Conservation (phyloP, 2,113 vertebrate species). For the Gymnorhina tibicen region DNA sequence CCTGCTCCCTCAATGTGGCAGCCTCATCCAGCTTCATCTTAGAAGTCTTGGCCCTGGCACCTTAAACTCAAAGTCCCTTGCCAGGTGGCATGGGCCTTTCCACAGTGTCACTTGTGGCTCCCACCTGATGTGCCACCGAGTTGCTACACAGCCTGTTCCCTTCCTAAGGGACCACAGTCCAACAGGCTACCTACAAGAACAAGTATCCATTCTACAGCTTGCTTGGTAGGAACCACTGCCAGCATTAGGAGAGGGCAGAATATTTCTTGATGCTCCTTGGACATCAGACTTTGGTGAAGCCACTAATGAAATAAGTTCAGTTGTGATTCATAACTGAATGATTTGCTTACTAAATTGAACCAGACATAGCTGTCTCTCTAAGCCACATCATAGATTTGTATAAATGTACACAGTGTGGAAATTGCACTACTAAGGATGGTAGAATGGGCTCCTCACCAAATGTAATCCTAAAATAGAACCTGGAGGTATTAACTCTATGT, state of each 20-base stretch:
- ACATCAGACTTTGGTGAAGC: background rate
- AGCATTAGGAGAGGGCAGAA: background rate
- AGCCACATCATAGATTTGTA: background rate
- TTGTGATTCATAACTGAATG: background rate
- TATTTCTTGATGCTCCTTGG: background rate
- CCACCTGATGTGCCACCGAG: accelerated
- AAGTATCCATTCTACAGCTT: background rate
- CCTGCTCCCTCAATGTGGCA: background rate
- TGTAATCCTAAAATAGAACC: background rate
- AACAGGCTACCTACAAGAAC: background rate
- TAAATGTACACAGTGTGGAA: background rate
- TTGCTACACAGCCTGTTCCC: background rate
- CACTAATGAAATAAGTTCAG: background rate
- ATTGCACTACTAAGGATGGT: background rate
- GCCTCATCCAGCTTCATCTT: background rate
- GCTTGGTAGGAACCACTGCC: background rate
- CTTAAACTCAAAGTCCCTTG: background rate
- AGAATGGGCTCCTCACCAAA: background rate
- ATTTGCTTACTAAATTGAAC: background rate
- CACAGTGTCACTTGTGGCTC: background rate
- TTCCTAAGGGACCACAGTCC: background rate
- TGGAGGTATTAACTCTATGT: background rate
- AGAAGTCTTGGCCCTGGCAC: background rate
- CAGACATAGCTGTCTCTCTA: background rate
- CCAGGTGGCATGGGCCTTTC: background rate